phyloP scores from a whole-genome alignment of 2,113 vertebrate genomes.

The Tetrax tetrax region DNA sequence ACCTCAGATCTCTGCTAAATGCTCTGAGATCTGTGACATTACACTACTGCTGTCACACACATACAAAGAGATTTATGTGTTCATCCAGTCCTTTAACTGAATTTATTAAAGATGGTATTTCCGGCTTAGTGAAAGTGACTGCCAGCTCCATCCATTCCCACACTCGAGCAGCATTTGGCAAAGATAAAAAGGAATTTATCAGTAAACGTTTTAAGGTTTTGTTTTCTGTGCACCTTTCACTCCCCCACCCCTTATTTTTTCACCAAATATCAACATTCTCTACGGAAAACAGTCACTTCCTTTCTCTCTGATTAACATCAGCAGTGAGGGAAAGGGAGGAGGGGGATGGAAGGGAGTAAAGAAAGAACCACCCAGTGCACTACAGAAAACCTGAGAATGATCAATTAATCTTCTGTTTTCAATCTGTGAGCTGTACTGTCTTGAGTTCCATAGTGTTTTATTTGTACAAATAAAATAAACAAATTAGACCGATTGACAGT shows the following conservation, averaged over 20 bases:
- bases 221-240: conserved; percentile 50
- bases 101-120: conserved; percentile 59
- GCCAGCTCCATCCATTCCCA: conserved; percentile 35
- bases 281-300: conserved; percentile 75
- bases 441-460: background rate
- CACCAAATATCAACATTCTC: conserved; percentile 67
- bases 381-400: conserved; percentile 17
- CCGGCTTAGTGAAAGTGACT: conserved; percentile 39
- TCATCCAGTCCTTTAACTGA: background rate
- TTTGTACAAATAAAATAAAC: background rate
- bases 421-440: conserved; percentile 2
- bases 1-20: conserved; percentile 55
- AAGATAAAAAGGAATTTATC: conserved; percentile 53
- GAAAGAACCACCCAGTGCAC: background rate
- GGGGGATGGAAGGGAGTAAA: background rate
- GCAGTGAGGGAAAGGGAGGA: background rate
- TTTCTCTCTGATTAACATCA: conserved; percentile 66
- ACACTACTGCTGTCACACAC: background rate
- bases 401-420: conserved; percentile 31
- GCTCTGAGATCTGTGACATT: conserved; percentile 11
- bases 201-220: background rate
- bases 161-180: conserved; percentile 42
- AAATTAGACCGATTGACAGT: background rate
- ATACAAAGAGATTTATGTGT: conserved; percentile 46
- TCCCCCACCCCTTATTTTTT: conserved; percentile 55